A percentile compares a stretch with the other conserved stretches of the same genome.
These are phyloP conservation scores for Pediacus dermestoides DNA, from an alignment of 2,888 invertebrate species.

Conservation along the genomic window DNA sequence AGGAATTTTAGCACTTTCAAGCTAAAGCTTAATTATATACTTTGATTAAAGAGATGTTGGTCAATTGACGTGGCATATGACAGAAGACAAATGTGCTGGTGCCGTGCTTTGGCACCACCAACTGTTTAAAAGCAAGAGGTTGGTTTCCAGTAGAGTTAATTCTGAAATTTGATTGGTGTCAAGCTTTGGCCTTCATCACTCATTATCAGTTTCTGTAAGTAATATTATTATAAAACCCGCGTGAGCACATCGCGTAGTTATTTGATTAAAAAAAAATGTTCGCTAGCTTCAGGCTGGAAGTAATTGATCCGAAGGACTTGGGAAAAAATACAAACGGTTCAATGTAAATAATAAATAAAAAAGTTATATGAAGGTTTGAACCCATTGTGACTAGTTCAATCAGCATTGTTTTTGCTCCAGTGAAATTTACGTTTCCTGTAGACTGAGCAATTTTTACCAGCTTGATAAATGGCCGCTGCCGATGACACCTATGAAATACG, in stretches of 20 bases:
- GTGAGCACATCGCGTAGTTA: too few relatives aligned
- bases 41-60: slow-evolving; percentile 7
- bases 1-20: too few relatives aligned
- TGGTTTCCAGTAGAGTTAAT: slow-evolving; percentile 35
- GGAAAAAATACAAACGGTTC: too few relatives aligned
- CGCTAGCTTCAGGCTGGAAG: too few relatives aligned
- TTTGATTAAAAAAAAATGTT: too few relatives aligned
- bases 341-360: too few relatives aligned
- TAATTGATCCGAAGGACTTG: too few relatives aligned
- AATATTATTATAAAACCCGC: too few relatives aligned
- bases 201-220: too few relatives aligned
- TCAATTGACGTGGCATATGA: slow-evolving; percentile 23
- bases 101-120: slow-evolving; percentile 36
- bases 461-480: slow-evolving; percentile 51
- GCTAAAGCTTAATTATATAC: too few relatives aligned
- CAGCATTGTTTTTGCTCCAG: slow-evolving; percentile 45
- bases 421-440: slow-evolving; percentile 50
- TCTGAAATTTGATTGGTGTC: slow-evolving; percentile 41
- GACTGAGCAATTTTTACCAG: slow-evolving; percentile 50
- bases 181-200: slow-evolving; percentile 36
- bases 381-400: slow-evolving; percentile 36
- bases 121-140: slow-evolving; percentile 33
- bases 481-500: slow-evolving; percentile 52
- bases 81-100: slow-evolving; percentile 39
- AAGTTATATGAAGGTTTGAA: slow-evolving; percentile 9